These are phyloP conservation scores for Hemiprocne comata DNA, from an alignment of 2,113 vertebrate genomes.

Conservation along the genomic window DNA sequence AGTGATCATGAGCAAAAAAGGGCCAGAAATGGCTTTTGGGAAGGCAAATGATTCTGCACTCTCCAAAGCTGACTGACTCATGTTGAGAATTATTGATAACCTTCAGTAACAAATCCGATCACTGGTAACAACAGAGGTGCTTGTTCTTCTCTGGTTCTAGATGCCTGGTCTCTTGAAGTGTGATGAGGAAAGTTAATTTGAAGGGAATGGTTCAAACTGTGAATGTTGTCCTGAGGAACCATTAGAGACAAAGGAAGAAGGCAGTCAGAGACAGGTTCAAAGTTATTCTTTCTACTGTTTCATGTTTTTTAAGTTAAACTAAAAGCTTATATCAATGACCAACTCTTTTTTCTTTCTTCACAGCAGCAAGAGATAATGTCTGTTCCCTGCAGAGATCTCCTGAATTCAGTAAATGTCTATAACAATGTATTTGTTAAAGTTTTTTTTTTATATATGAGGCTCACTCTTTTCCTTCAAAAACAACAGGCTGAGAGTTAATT, in stretches of 20 bases:
- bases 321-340: background rate
- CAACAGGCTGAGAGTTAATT: background rate
- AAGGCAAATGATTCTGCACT: background rate
- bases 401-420: background rate
- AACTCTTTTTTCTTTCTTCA: background rate
- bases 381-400: background rate
- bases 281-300: background rate
- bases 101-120: background rate
- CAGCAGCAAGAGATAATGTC: background rate
- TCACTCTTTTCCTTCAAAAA: background rate
- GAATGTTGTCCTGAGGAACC: background rate
- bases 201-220: background rate
- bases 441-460: background rate
- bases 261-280: background rate
- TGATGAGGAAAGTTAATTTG: background rate
- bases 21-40: background rate
- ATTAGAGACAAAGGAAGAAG: background rate
- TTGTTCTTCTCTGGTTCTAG: background rate
- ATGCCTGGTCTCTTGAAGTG: background rate
- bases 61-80: background rate
- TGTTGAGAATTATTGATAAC: background rate
- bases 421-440: background rate
- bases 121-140: background rate
- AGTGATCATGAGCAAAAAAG: background rate
- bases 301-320: background rate